Base-by-base conservation (phyloP, 2,888 invertebrate species). In the Metalampra italica region DNA sequence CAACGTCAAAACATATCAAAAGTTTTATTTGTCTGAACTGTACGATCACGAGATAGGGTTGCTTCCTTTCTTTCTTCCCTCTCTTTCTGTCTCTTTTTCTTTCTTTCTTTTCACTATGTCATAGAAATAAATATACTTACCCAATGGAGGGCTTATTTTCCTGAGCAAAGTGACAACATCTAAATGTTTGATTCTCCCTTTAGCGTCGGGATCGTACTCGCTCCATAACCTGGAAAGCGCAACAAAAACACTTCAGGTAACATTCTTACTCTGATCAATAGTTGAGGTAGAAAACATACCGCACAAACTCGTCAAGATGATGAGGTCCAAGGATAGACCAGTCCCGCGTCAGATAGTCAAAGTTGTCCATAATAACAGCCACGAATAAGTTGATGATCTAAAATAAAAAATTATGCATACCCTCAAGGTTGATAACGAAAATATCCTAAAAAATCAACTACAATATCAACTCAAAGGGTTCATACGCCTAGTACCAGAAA, bases 331-430 rank as follows among this genome's bases (percentile, higher is more conserved):
- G 91, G 67, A 99, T 99, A 0, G 98, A 99, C 99, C 99, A 99
- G 89, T 99, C 99, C 63, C 99, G 92, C 5, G 99, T 99, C 63
- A 99, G 87, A 77, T 99, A 99, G 85, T 99, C 99, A 80, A 99
- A 99, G 84, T 99, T 99, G 78, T 99, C 99, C 98, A 99, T 99
- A 71, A 99, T 98, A 62, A 99, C 99, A 55, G 99, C 99, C 49
- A 99, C 99, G 88, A 99, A 99, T 56, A 99, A 92, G 86, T 99
- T 99, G 68, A 99, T 98, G 73, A 99, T 98, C 97, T 98, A 82
- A 39, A 91, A 90, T 49, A 12, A 34, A 34, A n/a, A 45, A 34
- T 38, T 38, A 38, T 38, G 8, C 13, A 39, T 39, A 39, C 4
- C 12, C 37, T 7, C 7, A 8, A 37, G 8, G 11, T 37, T 7